Conservation (phyloP, 1,140 invertebrate genomes). For the Euglossa dilemma region DNA sequence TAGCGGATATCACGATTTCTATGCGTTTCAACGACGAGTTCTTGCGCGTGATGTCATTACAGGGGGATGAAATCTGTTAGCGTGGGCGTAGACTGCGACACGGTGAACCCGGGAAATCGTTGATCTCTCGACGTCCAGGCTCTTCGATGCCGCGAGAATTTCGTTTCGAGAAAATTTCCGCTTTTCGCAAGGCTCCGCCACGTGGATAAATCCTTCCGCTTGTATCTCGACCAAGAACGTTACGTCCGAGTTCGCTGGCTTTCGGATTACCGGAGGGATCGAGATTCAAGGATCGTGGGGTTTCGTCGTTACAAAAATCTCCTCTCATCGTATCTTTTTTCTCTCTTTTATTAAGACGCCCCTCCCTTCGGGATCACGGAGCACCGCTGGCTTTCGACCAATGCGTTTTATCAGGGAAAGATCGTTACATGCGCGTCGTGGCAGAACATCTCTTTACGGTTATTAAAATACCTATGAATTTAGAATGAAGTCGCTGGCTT, state of each 20-base stretch:
- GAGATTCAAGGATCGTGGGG: background rate
- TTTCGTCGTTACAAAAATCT: background rate
- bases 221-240: background rate
- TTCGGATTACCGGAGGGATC: background rate
- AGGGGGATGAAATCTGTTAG: background rate
- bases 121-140: background rate
- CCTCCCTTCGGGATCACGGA: background rate
- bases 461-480: background rate
- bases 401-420: constrained; percentile 31
- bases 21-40: background rate
- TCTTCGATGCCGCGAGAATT: background rate
- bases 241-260: background rate
- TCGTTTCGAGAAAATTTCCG: background rate
- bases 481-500: background rate
- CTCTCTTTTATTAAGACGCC: background rate
- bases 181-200: too few relatives aligned
- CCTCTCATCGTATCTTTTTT: background rate
- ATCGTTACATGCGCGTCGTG: constrained; percentile 22
- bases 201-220: too few relatives aligned
- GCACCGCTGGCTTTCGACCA: background rate
- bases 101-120: background rate
- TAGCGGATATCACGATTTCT: background rate
- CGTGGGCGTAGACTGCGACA: background rate
- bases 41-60: background rate
- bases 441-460: background rate